Conservation (phyloP, 2,113 vertebrate genomes). For the Suricata suricatta region DNA sequence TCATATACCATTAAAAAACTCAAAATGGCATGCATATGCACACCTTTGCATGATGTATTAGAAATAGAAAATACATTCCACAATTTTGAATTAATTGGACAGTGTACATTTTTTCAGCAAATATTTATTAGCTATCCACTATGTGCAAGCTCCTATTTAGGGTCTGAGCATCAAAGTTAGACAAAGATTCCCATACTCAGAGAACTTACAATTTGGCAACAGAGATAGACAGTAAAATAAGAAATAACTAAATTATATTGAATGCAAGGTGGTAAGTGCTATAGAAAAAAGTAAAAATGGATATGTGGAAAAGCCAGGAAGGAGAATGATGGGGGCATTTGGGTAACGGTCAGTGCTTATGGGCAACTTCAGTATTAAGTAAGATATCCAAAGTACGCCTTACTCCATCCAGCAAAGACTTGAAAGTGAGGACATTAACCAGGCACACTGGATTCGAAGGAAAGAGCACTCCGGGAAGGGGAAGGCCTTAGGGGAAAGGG, state of each 20-base stretch:
- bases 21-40: not conserved
- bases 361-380: not conserved
- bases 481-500: not conserved
- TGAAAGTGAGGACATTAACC: not conserved
- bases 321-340: too few species aligned
- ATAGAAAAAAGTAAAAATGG: not conserved
- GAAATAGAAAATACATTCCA: not conserved
- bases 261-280: not conserved
- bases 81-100: not conserved
- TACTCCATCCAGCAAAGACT: not conserved
- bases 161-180: not conserved
- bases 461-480: not conserved
- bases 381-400: not conserved
- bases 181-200: not conserved
- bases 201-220: not conserved
- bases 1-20: not conserved
- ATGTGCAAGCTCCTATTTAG: not conserved
- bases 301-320: not conserved
- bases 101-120: not conserved
- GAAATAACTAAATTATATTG: not conserved
- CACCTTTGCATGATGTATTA: not conserved
- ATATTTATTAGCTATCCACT: not conserved
- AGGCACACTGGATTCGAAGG: not conserved
- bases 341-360: not conserved
- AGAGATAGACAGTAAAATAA: not conserved